Conservation (phyloP, 1,140 invertebrate species). For the Stegodyphus dumicola region DNA sequence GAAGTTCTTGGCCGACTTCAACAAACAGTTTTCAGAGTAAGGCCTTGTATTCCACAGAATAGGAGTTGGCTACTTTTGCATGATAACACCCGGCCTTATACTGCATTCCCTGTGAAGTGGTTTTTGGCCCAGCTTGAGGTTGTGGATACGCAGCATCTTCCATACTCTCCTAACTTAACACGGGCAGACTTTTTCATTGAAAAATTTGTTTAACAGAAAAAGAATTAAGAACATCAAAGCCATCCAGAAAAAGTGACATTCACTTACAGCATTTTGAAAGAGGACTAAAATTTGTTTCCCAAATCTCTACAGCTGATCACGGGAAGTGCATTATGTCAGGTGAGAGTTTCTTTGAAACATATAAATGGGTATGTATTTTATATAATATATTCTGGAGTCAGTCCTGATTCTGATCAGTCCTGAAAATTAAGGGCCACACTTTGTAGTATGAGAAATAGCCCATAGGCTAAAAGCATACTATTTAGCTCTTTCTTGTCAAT, state of each 20-base stretch:
- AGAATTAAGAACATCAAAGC: not conserved
- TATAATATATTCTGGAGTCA: not conserved
- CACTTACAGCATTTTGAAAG: not conserved
- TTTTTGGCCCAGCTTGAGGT: not conserved
- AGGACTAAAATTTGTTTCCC: not conserved
- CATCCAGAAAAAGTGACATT: not conserved
- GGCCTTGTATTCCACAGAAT: slow-evolving; percentile 7
- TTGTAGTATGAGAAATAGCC: not conserved
- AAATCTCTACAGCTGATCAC: not conserved
- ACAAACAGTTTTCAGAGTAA: not conserved
- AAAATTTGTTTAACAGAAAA: not conserved
- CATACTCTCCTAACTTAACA: slow-evolving; percentile 2
- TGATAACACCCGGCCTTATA: not conserved
- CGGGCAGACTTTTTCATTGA: not conserved
- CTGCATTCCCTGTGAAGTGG: not conserved
- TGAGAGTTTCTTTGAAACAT: not conserved
- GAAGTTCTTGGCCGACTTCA: not conserved
- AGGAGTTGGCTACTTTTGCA: slow-evolving; percentile 10
- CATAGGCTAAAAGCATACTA: too few species aligned
- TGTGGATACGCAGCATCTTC: not conserved
- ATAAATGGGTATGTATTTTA: not conserved
- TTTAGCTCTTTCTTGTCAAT: too few species aligned
- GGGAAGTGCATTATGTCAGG: not conserved
- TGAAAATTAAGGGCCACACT: not conserved
- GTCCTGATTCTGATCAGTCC: not conserved